phyloP scores from a whole-genome alignment of 2,888 invertebrate species.

The Tipula confusa region DNA sequence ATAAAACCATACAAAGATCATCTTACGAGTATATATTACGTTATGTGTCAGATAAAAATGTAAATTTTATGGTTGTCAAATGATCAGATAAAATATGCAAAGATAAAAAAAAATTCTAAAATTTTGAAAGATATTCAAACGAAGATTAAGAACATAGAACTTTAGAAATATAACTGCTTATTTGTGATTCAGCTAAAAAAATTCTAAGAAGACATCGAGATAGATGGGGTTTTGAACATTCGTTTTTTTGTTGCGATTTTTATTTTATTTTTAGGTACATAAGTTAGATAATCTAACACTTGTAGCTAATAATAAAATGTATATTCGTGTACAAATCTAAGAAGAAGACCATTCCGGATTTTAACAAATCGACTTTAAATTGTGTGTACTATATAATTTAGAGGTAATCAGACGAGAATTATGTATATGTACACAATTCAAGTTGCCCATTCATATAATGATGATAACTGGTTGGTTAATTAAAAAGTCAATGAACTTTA shows the following conservation, averaged over 20 bases:
- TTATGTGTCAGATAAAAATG: not conserved
- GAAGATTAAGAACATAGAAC: not conserved
- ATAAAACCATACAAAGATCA: not conserved
- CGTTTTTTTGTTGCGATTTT: not conserved
- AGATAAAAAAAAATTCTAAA: not conserved
- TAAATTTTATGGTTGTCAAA: conserved; percentile 3
- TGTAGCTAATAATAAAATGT: not conserved
- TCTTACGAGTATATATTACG: not conserved
- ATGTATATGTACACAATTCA: not conserved
- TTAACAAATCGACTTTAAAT: not conserved
- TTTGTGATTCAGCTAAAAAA: not conserved
- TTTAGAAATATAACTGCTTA: not conserved
- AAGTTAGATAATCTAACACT: not conserved
- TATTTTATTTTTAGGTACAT: too few relatives aligned
- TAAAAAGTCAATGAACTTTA: not conserved
- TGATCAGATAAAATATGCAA: not conserved
- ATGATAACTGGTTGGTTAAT: not conserved
- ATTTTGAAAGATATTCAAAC: not conserved
- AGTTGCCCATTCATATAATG: not conserved
- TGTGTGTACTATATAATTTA: not conserved
- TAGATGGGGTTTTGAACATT: not conserved
- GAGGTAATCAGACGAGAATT: not conserved
- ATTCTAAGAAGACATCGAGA: not conserved
- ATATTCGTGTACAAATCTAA: not conserved
- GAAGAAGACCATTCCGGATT: not conserved